Evolutionary conservation across 2,888 invertebrate species (phyloP), one percentile per base, ranked within the genome.

Genomic region (Selenia dentaria): DNA sequence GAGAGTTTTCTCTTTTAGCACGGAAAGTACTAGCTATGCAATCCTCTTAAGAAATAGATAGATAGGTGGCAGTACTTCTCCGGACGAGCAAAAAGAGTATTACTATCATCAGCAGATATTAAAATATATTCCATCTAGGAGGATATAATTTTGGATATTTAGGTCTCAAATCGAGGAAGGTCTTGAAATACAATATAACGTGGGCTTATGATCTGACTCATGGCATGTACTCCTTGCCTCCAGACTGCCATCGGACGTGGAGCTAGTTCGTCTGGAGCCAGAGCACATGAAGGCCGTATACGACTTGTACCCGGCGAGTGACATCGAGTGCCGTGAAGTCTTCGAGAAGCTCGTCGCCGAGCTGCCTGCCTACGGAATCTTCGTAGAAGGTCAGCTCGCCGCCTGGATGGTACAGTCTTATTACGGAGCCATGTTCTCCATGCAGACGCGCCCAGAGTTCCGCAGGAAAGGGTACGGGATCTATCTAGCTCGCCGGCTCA

Each of bases 381-480:
- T 96, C 81, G 94, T 92, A 68, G 92, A 92, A 41, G 95, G 95
- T 35, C 93, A 94, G 65, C 87, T 96, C 55, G 96, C 96, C 22
- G 96, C 96, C 14, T 96, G 96, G 96, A 96, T 96, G 96, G 95
- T 96, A 33, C 96, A 96, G 79, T 96, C 96, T 11, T 96, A 96
- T 83, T 96, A 96, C 81, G 96, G 96, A 13, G 96, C 96, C 52
- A 96, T 96, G 96, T 96, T 96, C 89, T 96, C 96, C 36, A 96
- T 96, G 96, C 96, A 96, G 85, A 96, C 96, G 44, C 93, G 94
- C 68, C 95, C 95, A 35, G 94, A 95, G 78, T 94, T 93, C 80
- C 92, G 95, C 54, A 91, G 88, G 57, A 94, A 94, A 86, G 95
- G 95, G 74, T 95, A 94, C 81, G 95, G 95, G 59, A 94, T 95